Evolutionary conservation across 1,140 invertebrate genomes (phyloP).

Genomic region (Drosophila bocki): DNA sequence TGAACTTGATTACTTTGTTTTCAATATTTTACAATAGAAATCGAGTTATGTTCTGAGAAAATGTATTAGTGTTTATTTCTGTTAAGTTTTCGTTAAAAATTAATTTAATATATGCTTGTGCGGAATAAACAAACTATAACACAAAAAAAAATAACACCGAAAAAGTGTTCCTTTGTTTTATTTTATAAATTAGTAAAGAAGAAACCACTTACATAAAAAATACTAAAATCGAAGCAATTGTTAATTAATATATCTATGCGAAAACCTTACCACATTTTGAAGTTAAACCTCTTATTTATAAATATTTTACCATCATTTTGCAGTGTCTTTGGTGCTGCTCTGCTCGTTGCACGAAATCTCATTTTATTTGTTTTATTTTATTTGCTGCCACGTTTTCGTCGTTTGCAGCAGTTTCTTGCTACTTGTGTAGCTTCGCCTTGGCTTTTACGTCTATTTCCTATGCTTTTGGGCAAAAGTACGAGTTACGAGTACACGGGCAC

Average conservation of each 20-base stretch:
- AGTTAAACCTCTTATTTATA: not conserved
- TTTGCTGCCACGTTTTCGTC: slow-evolving; percentile 74
- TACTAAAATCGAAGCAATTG: not conserved
- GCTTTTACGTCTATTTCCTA: slow-evolving; percentile 44
- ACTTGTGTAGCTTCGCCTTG: slow-evolving; percentile 43
- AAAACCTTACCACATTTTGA: not conserved
- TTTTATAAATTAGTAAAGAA: too few species aligned
- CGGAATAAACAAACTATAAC: too few species aligned
- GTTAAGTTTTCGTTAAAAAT: too few species aligned
- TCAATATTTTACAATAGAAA: too few species aligned
- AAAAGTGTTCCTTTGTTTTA: too few species aligned
- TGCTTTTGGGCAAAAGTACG: slow-evolving; percentile 47
- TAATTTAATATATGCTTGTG: too few species aligned
- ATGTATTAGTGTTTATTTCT: too few species aligned
- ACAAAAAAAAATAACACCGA: too few species aligned
- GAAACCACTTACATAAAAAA: too few species aligned
- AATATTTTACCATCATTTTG: not conserved
- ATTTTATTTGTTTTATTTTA: slow-evolving; percentile 84
- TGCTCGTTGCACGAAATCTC: slow-evolving; percentile 70
- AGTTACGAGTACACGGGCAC: slow-evolving; percentile 16
- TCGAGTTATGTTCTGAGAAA: too few species aligned
- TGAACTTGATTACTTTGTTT: too few species aligned
- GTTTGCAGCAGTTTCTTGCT: slow-evolving; percentile 50
- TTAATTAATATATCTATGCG: not conserved
- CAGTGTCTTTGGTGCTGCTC: slow-evolving; percentile 14